Base-by-base conservation (phyloP, 2,888 invertebrate species). In the Idaea straminata region DNA sequence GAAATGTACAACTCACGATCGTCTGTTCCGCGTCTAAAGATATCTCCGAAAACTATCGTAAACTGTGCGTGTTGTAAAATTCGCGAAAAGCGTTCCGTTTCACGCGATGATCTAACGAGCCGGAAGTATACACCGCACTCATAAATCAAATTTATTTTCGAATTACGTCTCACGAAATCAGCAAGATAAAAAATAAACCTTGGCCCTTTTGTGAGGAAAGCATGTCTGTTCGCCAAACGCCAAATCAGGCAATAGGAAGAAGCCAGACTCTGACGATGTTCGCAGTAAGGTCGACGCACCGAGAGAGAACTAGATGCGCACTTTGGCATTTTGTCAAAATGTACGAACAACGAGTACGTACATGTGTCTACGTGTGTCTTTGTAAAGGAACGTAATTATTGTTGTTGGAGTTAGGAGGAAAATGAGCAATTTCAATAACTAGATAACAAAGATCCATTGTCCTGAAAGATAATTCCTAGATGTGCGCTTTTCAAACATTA, bases 171-270 rank as follows among this genome's bases (percentile, higher is more conserved):
- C 61, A 58, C 36, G 66, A 61, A 68, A 63, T 25, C 65, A 65
- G 66, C 25, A 63, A 66, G 67, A 63, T 59, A 61, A 62, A 66
- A 68, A 66, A 71, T 66, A 71, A 67, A 64, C 73, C 72, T 70
- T 72, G 75, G 74, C 73, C 72, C 69, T 75, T 71, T 72, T 69
- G 65, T 58, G 58, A 15, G 65, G 72, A 68, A 68, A 71, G 68
- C 69, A 66, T 62, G 68, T 63, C 62, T 63, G 5, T 65, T 69
- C 72, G 76, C 75, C 74, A 74, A 79, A 64, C 68, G 67, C 79
- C 79, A 76, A 78, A 78, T 75, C 68, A 62, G 78, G 77, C 59
- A 68, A 72, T 71, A 71, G 60, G 69, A 72, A 73, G 72, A 73
- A 72, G 70, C 71, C 25, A 25, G 25, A 25, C 25, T 25, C 25